phyloP scores from a whole-genome alignment of 1,140 invertebrate species.

The Megalopta genalis region DNA sequence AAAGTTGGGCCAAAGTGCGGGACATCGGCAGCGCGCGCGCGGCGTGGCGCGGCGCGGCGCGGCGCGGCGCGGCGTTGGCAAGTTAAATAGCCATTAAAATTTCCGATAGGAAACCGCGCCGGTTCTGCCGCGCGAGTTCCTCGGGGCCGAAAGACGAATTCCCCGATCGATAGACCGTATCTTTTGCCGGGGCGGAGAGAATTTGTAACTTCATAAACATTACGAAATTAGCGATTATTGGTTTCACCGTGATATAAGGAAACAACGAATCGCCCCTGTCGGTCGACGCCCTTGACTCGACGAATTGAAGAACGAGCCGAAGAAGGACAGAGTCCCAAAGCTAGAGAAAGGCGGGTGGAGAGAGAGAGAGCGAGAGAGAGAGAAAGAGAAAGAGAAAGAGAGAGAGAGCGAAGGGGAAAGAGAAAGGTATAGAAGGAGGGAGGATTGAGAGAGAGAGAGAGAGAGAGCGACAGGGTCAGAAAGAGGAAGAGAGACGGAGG shows the following conservation, averaged over 20 bases:
- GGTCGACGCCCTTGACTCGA: slow-evolving; percentile 75
- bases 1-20: slow-evolving; percentile 14
- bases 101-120: slow-evolving; percentile 19
- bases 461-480: slow-evolving; percentile 25
- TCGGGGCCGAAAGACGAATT: neutral
- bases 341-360: slow-evolving; percentile 41
- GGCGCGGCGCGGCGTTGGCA: neutral
- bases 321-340: slow-evolving; percentile 39
- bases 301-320: slow-evolving; percentile 58
- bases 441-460: no score
- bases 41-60: no score
- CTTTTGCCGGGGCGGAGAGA: slow-evolving; percentile 1
- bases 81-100: slow-evolving; percentile 43
- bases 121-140: neutral
- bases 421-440: slow-evolving; percentile 55
- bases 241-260: slow-evolving; percentile 39
- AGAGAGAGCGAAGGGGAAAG: slow-evolving; percentile 45
- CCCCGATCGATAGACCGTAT: slow-evolving; percentile 15
- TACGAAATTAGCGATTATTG: slow-evolving; percentile 42
- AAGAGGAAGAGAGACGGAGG: slow-evolving; percentile 55
- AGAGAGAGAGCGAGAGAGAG: slow-evolving; percentile 48
- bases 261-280: slow-evolving; percentile 67
- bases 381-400: slow-evolving; percentile 31
- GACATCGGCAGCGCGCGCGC: neutral
- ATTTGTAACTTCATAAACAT: slow-evolving; percentile 29